Base-by-base conservation (phyloP, 2,113 vertebrate species). In the Oophaga pumilio region DNA sequence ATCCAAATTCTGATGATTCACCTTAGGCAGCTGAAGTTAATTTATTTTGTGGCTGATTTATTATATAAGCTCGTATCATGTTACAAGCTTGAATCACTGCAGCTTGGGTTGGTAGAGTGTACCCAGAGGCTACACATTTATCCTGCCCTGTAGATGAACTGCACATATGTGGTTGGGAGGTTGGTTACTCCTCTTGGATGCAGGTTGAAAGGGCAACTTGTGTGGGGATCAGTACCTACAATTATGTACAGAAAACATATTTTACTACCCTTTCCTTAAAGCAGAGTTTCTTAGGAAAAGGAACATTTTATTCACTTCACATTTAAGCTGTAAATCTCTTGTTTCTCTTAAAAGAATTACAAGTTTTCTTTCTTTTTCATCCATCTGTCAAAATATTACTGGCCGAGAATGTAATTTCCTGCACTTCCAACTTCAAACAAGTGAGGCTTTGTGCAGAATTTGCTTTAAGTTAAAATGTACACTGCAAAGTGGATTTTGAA, bases 301-400 rank as follows among this genome's bases (percentile, higher is more conserved):
- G 28, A 18, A n/a, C 50, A 22, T 76, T 60, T 60, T 62, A 85
- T 60, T 59, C 26, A 49, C 15, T 76, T 60, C 57, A 56, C 24
- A 85, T 85, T 85, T 76, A 9, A 76, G 71, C 68, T 85, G 12
- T 3, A 24, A 62, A 60, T 76, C 84, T 76, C 84, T 59, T 11
- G 20, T 85, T 85, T 76, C 71, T 85, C 71, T 76, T 76, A 60
- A 74, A 76, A 62, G 53, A 53, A 83, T 76, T 62, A 60, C 69
- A 62, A 76, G 71, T 73, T 76, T 85, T 85, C 26, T 85, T 76
- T 85, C 83, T 60, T 28, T 85, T 60, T 74, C 69, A 74, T 76
- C 84, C 84, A 85, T 60, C 84, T 85, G 84, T 76, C 69, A 85
- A 85, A 85, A 85, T 85, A 85, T 85, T 74, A 60, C 84, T 24